These are phyloP conservation scores for Nebria ingens DNA, from an alignment of 1,140 invertebrate species.

Conservation along the genomic window DNA sequence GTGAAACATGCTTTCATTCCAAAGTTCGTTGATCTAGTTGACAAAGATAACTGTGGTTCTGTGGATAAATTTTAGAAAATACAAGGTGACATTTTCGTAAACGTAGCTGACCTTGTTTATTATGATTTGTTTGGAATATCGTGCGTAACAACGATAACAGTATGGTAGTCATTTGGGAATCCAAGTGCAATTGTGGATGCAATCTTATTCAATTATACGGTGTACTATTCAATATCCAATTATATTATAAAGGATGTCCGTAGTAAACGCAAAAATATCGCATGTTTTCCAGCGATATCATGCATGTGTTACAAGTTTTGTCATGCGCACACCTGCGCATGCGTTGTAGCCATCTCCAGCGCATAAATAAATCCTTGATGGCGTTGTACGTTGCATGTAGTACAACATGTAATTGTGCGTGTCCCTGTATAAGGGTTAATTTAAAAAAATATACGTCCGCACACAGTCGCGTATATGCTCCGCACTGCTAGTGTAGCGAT, in stretches of 20 bases:
- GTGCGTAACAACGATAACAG: not conserved
- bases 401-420: not conserved
- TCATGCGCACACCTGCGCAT: not conserved
- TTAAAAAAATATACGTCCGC: not conserved
- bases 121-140: not conserved
- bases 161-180: not conserved
- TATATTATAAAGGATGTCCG: not conserved
- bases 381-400: not conserved
- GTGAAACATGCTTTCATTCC: not conserved
- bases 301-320: not conserved
- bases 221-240: not conserved
- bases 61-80: too few relatives aligned
- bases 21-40: not conserved
- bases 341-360: not conserved
- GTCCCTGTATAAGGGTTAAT: not conserved
- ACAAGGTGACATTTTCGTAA: too few relatives aligned
- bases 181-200: not conserved
- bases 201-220: constrained; percentile 3
- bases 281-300: not conserved
- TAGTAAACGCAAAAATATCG: not conserved
- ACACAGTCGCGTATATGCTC: not conserved
- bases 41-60: not conserved
- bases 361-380: not conserved
- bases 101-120: not conserved
- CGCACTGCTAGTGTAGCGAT: not conserved